A percentile compares a stretch with the other conserved stretches of the same genome.
Evolutionary conservation across 2,797 vertebrate species (phyloP).

Genomic region (Pempheris klunzingeri): DNA sequence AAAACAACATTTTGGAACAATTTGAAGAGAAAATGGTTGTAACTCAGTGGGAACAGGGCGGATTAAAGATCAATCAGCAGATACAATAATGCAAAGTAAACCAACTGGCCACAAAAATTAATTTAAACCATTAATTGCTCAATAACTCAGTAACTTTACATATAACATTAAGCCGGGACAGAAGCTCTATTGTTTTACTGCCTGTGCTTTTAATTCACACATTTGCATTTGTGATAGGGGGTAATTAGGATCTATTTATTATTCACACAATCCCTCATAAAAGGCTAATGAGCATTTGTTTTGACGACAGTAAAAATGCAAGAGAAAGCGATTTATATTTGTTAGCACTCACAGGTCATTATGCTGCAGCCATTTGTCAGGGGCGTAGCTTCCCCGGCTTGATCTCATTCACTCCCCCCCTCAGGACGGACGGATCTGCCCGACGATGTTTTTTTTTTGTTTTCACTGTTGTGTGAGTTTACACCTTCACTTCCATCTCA

Average conservation of each 20-base stretch:
- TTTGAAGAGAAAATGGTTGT: not conserved
- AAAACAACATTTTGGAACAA: conserved; percentile 8
- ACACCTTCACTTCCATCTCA: not conserved
- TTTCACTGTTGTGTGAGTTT: not conserved
- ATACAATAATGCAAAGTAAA: conserved; percentile 46
- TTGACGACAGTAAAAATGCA: conserved; percentile 85
- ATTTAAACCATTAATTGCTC: conserved; percentile 66
- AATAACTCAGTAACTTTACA: conserved; percentile 63
- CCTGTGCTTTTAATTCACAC: conserved; percentile 72
- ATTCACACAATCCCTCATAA: conserved; percentile 85
- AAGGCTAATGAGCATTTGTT: conserved; percentile 87
- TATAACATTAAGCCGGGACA: conserved; percentile 44
- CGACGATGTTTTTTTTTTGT: conserved; percentile 30
- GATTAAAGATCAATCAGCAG: conserved; percentile 36
- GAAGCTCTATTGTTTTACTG: conserved; percentile 68
- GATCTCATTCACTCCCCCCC: conserved; percentile 53
- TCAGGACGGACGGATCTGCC: conserved; percentile 46
- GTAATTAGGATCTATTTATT: conserved; percentile 87
- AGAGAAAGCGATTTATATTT: conserved; percentile 84
- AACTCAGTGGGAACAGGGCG: not conserved
- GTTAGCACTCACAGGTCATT: conserved; percentile 84
- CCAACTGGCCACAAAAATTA: conserved; percentile 44
- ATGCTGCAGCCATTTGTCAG: conserved; percentile 81
- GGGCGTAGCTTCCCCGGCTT: conserved; percentile 51
- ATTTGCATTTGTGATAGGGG: conserved; percentile 82